Evolutionary conservation across 2,113 vertebrate species (phyloP).

Genomic region (Camelus bactrianus): DNA sequence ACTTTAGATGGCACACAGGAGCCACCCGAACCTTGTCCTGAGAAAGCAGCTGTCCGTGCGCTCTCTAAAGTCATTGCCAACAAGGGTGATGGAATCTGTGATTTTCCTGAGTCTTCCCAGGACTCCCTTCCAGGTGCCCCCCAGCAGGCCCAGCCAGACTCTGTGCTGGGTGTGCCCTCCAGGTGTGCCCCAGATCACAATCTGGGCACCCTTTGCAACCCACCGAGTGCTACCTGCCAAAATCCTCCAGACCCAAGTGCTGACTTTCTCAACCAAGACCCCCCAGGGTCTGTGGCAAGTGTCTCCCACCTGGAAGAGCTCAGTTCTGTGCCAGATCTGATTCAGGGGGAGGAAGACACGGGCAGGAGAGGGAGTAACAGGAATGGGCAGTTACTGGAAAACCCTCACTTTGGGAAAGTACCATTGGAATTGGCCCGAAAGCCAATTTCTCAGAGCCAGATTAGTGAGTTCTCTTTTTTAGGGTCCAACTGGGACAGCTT

Average conservation of each 20-base stretch:
- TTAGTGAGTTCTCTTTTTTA: constrained; percentile 93
- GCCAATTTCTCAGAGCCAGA: constrained; percentile 92
- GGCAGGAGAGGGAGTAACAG: constrained; percentile 65
- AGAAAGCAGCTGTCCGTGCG: constrained; percentile 44
- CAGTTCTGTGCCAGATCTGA: neutral
- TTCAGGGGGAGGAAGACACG: constrained; percentile 59
- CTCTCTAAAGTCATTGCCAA: constrained; percentile 52
- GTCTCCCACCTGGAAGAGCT: constrained; percentile 19
- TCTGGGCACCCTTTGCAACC: constrained; percentile 65
- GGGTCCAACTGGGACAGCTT: constrained; percentile 96
- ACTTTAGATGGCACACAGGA: constrained; percentile 69
- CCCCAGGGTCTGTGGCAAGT: neutral
- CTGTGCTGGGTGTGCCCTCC: neutral
- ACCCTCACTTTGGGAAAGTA: constrained; percentile 73
- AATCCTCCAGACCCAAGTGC: constrained; percentile 39
- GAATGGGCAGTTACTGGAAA: constrained; percentile 73
- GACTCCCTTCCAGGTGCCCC: neutral
- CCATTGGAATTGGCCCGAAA: constrained; percentile 87
- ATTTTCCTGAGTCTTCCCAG: constrained; percentile 68
- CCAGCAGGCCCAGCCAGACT: constrained; percentile 43
- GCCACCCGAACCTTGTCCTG: constrained; percentile 67
- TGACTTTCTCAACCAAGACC: constrained; percentile 70
- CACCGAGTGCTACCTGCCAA: constrained; percentile 70
- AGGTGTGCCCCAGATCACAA: constrained; percentile 31
- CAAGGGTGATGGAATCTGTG: constrained; percentile 54